Conservation (phyloP, 1,140 invertebrate species). For the Drosophila guanche region DNA sequence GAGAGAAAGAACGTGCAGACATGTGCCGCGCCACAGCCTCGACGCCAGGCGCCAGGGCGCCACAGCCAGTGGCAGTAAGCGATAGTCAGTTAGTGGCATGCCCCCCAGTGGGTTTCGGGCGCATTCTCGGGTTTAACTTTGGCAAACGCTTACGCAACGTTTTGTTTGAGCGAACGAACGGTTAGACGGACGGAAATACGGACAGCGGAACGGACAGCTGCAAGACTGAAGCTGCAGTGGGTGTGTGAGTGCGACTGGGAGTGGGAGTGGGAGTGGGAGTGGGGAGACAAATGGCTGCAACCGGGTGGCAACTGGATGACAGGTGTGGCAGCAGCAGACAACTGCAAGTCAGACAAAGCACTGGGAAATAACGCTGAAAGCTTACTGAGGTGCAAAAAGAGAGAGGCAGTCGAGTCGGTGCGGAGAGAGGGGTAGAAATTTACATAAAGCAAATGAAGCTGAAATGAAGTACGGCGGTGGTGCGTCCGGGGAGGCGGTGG, state of each 20-base stretch:
- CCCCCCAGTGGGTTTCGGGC: conserved; percentile 14
- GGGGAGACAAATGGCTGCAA: conserved; percentile 39
- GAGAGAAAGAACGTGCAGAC: conserved; percentile 59
- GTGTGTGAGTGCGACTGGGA: neutral
- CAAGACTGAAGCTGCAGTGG: neutral
- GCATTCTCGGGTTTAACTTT: conserved; percentile 54
- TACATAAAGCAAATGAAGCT: conserved; percentile 77
- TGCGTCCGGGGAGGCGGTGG: neutral
- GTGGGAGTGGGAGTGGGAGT: neutral
- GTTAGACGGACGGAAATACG: conserved; percentile 24
- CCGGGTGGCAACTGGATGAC: neutral
- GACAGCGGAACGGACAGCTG: conserved; percentile 6
- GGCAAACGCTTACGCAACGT: conserved; percentile 75
- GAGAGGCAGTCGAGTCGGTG: no score
- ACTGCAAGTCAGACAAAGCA: conserved; percentile 60
- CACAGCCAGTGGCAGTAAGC: conserved; percentile 43
- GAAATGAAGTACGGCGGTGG: conserved; percentile 54
- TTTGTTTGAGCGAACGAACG: conserved; percentile 54
- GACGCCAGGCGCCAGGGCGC: no score
- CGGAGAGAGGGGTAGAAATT: conserved; percentile 38
- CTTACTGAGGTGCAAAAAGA: conserved; percentile 3
- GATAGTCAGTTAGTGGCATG: conserved; percentile 64
- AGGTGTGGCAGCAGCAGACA: conserved; percentile 2
- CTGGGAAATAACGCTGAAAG: conserved; percentile 69
- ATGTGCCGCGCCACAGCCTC: conserved; percentile 45